These are phyloP conservation scores for Hystrix brachyura DNA, from an alignment of 2,113 vertebrate genomes.

Conservation along the genomic window DNA sequence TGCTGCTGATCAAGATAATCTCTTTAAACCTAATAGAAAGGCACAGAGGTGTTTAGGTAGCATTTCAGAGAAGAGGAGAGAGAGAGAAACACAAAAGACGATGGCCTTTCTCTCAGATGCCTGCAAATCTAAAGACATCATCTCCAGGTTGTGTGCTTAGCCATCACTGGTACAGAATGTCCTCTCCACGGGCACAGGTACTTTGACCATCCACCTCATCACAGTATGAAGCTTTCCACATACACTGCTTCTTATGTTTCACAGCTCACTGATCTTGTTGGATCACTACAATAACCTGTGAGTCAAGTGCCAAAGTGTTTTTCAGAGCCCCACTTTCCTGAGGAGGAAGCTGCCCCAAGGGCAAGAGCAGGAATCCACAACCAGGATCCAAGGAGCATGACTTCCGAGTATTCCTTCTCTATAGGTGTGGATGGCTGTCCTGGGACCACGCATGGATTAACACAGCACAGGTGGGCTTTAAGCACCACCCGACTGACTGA, in stretches of 20 bases:
- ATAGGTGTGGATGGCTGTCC: fast-evolving
- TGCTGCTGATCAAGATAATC: background rate
- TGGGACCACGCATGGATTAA: fast-evolving
- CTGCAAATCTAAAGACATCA: background rate
- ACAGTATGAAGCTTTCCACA: background rate
- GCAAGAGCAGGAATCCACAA: background rate
- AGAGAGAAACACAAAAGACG: background rate
- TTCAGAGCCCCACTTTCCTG: background rate
- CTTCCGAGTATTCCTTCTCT: background rate
- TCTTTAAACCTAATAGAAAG: background rate
- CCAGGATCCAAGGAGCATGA: background rate
- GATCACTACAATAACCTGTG: no score
- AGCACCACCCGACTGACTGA: fast-evolving
- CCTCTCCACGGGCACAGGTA: fast-evolving
- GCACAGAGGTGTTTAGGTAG: background rate
- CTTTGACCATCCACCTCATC: background rate
- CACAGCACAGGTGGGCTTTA: fast-evolving
- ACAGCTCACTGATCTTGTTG: background rate
- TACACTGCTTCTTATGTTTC: background rate
- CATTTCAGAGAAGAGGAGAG: background rate
- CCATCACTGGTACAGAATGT: no score
- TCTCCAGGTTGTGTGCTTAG: background rate
- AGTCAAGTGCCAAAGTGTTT: background rate
- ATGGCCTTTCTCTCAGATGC: background rate
- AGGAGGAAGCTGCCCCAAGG: background rate